Percentiles rank a stretch among this genome's conserved stretches.
These are phyloP conservation scores for Tholera decimalis DNA, from an alignment of 2,888 invertebrate genomes.

Conservation along the genomic window DNA sequence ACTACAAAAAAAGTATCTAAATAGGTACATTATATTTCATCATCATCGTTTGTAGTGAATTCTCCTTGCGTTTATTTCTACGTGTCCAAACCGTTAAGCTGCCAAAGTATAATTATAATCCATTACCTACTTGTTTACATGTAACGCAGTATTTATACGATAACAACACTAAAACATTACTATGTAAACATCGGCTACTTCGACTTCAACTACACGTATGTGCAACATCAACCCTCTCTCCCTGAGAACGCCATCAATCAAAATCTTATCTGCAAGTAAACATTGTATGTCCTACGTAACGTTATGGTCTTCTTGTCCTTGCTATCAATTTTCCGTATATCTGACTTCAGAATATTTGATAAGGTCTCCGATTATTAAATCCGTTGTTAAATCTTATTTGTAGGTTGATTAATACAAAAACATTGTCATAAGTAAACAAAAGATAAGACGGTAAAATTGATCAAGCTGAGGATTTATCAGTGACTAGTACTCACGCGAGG, in stretches of 20 bases:
- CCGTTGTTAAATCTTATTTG: constrained; percentile 1
- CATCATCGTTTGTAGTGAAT: not conserved
- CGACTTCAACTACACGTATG: constrained; percentile 1
- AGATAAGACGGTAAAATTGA: not conserved
- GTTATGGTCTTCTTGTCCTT: constrained; percentile 7
- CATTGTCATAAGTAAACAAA: not conserved
- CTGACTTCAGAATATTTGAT: not conserved
- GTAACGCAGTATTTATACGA: constrained; percentile 21
- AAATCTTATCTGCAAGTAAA: constrained; percentile 48
- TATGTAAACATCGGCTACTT: not conserved
- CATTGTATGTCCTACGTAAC: constrained; percentile 26
- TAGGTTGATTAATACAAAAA: not conserved
- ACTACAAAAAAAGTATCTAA: no score
- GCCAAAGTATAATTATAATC: constrained; percentile 30
- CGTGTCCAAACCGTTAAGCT: constrained; percentile 4
- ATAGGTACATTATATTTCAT: not conserved
- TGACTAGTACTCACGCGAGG: not conserved
- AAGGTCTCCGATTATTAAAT: constrained; percentile 6
- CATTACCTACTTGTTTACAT: constrained; percentile 10
- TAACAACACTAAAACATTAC: constrained; percentile 24
- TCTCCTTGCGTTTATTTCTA: constrained; percentile 4
- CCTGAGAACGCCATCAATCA: constrained; percentile 50
- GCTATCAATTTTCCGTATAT: constrained; percentile 21
- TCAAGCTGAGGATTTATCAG: not conserved
- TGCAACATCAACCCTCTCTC: constrained; percentile 22